Percentiles rank a stretch among this genome's conserved stretches.
Evolutionary conservation across 2,113 vertebrate genomes (phyloP).

Genomic region (Nematolebias whitei): DNA sequence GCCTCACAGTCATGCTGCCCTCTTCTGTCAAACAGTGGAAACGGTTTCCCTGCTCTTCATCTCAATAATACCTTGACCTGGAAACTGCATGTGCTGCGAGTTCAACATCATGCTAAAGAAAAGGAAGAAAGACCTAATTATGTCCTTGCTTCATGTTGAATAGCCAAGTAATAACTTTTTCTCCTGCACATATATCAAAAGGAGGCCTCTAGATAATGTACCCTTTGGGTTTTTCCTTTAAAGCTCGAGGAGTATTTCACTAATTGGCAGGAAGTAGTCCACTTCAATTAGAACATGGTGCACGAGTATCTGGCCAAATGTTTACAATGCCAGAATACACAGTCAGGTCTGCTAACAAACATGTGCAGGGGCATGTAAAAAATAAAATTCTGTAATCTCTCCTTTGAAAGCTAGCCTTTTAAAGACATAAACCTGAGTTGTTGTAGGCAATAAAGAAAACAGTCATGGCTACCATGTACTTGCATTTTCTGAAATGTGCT

Average conservation of each 20-base stretch:
- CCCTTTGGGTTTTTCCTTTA: conserved; percentile 76
- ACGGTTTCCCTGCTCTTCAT: background rate
- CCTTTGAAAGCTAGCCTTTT: background rate
- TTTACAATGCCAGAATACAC: conserved; percentile 59
- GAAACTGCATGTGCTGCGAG: conserved; percentile 49
- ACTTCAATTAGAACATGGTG: conserved; percentile 70
- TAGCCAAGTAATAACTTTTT: conserved; percentile 68
- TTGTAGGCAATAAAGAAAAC: too few species aligned
- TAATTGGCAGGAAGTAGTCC: conserved; percentile 79
- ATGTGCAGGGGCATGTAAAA: background rate
- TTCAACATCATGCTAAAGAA: conserved; percentile 69
- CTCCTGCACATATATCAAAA: conserved; percentile 71
- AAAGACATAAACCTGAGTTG: too few species aligned
- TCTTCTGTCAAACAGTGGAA: conserved; percentile 44
- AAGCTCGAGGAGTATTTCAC: conserved; percentile 74
- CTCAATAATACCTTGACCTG: conserved; percentile 70
- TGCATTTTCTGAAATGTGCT: too few species aligned
- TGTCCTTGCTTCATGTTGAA: conserved; percentile 73
- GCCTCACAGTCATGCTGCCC: conserved; percentile 48
- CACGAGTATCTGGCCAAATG: conserved; percentile 72
- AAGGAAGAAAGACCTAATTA: conserved; percentile 61
- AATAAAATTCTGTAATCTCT: conserved; percentile 1
- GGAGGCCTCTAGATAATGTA: conserved; percentile 71
- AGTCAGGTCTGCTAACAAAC: conserved; percentile 23
- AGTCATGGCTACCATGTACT: too few species aligned